Conservation (phyloP, 2,888 invertebrate genomes). For the Seira musarum region DNA sequence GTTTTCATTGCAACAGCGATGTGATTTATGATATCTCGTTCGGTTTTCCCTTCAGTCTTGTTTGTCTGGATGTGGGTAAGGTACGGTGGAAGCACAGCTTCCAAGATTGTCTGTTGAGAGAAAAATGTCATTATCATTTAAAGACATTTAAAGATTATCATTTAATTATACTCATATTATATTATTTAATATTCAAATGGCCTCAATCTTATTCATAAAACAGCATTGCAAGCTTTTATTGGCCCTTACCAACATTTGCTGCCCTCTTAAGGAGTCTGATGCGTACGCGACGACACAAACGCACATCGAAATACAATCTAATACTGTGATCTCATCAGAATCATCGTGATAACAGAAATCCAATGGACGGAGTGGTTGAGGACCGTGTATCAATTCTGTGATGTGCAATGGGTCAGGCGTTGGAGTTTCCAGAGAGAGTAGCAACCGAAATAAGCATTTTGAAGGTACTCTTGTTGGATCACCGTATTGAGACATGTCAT, state of each 20-base stretch:
- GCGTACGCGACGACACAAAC: constrained; percentile 99
- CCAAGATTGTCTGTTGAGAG: constrained; percentile 93
- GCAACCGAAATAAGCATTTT: constrained; percentile 90
- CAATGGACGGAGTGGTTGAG: constrained; percentile 92
- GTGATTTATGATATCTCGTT: constrained; percentile 93
- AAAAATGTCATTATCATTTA: constrained; percentile 14
- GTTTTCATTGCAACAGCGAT: constrained; percentile 96
- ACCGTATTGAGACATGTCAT: constrained; percentile 88
- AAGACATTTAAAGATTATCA: not conserved
- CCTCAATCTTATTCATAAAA: not conserved
- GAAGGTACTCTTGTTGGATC: constrained; percentile 82
- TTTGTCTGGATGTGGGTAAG: constrained; percentile 93
- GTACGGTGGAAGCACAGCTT: constrained; percentile 96
- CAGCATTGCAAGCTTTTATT: not conserved
- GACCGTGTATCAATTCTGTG: constrained; percentile 91
- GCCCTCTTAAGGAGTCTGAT: constrained; percentile 93
- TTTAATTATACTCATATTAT: no score
- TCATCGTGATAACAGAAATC: constrained; percentile 99
- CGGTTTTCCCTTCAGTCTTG: constrained; percentile 92
- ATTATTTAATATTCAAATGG: no score
- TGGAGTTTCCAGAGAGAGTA: constrained; percentile 93
- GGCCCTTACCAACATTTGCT: constrained; percentile 91
- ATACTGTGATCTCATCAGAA: constrained; percentile 95
- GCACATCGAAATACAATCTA: constrained; percentile 98
- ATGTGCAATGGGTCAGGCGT: constrained; percentile 96